Percentiles rank a stretch among this genome's conserved stretches.
phyloP scores from a whole-genome alignment of 1,140 invertebrate species.

The Sinonovacula constricta region DNA sequence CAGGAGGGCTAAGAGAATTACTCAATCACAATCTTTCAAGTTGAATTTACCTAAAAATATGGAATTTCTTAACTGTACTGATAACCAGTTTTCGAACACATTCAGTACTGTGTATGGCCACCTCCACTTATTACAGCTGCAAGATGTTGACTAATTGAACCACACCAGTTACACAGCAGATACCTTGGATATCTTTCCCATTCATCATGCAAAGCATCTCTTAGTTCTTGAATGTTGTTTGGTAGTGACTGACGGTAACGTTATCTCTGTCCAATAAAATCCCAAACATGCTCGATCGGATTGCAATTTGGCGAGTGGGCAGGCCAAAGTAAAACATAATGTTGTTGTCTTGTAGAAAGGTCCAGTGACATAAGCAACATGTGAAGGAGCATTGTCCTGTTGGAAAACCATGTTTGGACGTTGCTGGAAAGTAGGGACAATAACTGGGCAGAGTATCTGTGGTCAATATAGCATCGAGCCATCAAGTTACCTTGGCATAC shows the following conservation, averaged over 20 bases:
- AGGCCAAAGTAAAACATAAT: not conserved
- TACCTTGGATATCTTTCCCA: not conserved
- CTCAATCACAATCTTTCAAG: no score
- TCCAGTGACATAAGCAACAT: not conserved
- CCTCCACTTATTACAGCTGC: not conserved
- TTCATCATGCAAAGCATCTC: no score
- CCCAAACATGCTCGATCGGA: slow-evolving; percentile 1
- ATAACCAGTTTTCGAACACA: not conserved
- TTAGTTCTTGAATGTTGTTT: not conserved
- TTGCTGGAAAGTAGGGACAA: slow-evolving; percentile 5
- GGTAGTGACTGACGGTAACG: not conserved
- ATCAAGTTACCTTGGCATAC: slow-evolving; percentile 9
- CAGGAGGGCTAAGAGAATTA: no score
- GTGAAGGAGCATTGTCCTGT: slow-evolving; percentile 5
- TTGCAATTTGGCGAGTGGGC: not conserved
- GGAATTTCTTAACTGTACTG: no score
- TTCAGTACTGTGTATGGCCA: not conserved
- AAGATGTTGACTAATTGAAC: not conserved
- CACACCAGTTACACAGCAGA: slow-evolving; percentile 1
- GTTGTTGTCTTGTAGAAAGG: not conserved
- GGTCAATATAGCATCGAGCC: slow-evolving; percentile 1
- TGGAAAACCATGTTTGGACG: not conserved
- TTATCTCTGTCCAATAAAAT: not conserved
- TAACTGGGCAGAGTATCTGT: not conserved
- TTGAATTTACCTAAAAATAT: no score